These are phyloP conservation scores for Macrostomum lignano DNA, from an alignment of 1,140 invertebrate species.

Conservation along the genomic window DNA sequence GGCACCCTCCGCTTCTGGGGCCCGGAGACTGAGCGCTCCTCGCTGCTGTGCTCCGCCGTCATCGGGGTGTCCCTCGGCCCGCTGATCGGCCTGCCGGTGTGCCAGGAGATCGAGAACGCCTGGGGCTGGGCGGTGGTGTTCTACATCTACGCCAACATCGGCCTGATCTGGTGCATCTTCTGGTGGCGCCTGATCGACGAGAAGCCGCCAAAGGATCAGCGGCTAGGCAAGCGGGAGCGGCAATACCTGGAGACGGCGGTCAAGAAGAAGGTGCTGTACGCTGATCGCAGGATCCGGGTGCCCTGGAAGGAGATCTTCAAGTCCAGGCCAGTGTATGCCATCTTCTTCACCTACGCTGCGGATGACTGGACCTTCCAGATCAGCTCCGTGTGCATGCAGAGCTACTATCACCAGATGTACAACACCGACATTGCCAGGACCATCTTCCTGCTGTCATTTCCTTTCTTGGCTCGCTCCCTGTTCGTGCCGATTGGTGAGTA, in stretches of 20 bases:
- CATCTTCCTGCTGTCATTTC: slow-evolving; percentile 2
- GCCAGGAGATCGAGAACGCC: slow-evolving; percentile 4
- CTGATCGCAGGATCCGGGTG: neutral
- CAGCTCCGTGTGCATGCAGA: neutral
- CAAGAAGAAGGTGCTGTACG: neutral
- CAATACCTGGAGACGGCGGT: neutral
- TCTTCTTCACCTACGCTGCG: slow-evolving; percentile 1
- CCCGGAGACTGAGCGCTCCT: slow-evolving; percentile 2
- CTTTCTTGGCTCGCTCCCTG: slow-evolving; percentile 1
- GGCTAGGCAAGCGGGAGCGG: neutral
- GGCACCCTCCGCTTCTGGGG: slow-evolving; percentile 4
- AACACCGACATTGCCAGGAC: slow-evolving; percentile 1
- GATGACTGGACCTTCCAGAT: slow-evolving; percentile 4
- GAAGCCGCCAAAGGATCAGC: neutral
- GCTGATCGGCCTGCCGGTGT: slow-evolving; percentile 5
- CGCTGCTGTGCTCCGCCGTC: slow-evolving; percentile 1
- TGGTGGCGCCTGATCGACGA: slow-evolving; percentile 6
- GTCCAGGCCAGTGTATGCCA: slow-evolving; percentile 1
- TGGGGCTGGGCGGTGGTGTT: slow-evolving; percentile 7
- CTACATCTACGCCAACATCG: slow-evolving; percentile 6
- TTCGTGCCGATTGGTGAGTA: slow-evolving; percentile 3
- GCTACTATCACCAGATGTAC: neutral
- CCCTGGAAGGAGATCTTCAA: slow-evolving; percentile 3
- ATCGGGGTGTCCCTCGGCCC: slow-evolving; percentile 5
- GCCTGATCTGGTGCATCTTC: slow-evolving; percentile 6